These are phyloP conservation scores for Brachionichthys hirsutus DNA, from an alignment of 2,113 vertebrate genomes.

Conservation along the genomic window DNA sequence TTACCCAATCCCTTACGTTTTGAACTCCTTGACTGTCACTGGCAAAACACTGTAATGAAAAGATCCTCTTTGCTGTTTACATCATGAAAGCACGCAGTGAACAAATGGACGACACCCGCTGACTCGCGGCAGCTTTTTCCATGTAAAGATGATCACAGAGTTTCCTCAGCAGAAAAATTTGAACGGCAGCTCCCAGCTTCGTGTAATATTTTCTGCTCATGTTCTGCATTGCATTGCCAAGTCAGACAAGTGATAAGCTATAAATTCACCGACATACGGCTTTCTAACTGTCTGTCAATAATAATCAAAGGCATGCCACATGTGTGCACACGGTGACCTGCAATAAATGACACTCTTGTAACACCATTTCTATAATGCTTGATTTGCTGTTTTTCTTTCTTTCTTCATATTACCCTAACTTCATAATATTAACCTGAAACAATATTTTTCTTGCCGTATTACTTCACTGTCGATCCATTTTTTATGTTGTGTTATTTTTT, in stretches of 20 bases:
- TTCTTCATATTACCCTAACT: slow-evolving; percentile 6
- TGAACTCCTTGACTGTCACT: slow-evolving; percentile 43
- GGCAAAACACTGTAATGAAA: slow-evolving; percentile 43
- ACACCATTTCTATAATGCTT: background rate
- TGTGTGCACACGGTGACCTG: slow-evolving; percentile 13
- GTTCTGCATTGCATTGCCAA: slow-evolving; percentile 52
- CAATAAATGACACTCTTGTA: slow-evolving; percentile 26
- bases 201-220: slow-evolving; percentile 72
- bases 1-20: background rate
- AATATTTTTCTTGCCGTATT: background rate
- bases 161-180: slow-evolving; percentile 55
- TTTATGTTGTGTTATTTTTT: background rate
- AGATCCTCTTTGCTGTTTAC: slow-evolving; percentile 47
- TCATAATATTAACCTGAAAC: slow-evolving; percentile 1
- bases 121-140: slow-evolving; percentile 36
- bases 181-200: slow-evolving; percentile 48
- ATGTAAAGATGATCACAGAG: slow-evolving; percentile 46
- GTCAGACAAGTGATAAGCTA: slow-evolving; percentile 69
- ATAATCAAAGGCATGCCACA: slow-evolving; percentile 57
- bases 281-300: slow-evolving; percentile 52
- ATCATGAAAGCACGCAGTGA: slow-evolving; percentile 22
- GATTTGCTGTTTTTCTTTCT: slow-evolving; percentile 9
- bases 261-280: slow-evolving; percentile 68
- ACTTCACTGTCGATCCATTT: background rate
- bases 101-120: slow-evolving; percentile 26